Base-by-base conservation (phyloP, 2,888 invertebrate genomes). In the Isoperla grammatica region DNA sequence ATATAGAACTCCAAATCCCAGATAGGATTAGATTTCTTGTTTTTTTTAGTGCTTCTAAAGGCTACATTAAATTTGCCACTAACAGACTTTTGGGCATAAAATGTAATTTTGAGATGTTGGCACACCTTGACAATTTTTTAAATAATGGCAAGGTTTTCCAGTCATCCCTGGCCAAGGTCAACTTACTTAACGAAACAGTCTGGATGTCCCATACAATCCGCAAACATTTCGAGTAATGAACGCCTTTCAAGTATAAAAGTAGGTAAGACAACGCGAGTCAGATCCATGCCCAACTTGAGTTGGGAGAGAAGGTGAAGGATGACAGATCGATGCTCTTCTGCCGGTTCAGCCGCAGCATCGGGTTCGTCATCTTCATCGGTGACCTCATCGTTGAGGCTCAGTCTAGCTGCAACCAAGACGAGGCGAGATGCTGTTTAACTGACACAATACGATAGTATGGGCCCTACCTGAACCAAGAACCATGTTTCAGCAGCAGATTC, bases 261-360 rank as follows among this genome's bases (percentile, higher is more conserved):
- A 37, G 78, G 78, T 50, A 78, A 67, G 6, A 66, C 61, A 59
- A 77, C 76, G 69, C 74, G 72, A 1, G 78, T 79, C 53, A 79
- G 72, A 67, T 79, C 78, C 76, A 76, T 78, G 61, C 78, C 78
- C 17, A 78, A 71, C 65, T 78, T 76, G 60, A 78, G 71, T 65
- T 78, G 77, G 19, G 76, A 76, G 42, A 78, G 69, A 12, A 78
- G 68, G 61, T 76, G 75, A 50, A 77, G 70, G 46, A 78, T 75
- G 57, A 77, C 69, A 55, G 73, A 72, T 70, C 58, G 72, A 69
- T 65, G 71, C 71, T 46, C 75, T 72, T 29, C 64, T n/a, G 56
- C 35, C 9, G 56, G 60, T 9, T 50, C 57, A 11, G 60, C 35
- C 37, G 54, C 56, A 13, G 50, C n/a, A 29, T 61, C 64, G 17